Evolutionary conservation across 2,888 invertebrate species (phyloP), one percentile per base, ranked within the genome.

Genomic region (Chrysodeixis includens): DNA sequence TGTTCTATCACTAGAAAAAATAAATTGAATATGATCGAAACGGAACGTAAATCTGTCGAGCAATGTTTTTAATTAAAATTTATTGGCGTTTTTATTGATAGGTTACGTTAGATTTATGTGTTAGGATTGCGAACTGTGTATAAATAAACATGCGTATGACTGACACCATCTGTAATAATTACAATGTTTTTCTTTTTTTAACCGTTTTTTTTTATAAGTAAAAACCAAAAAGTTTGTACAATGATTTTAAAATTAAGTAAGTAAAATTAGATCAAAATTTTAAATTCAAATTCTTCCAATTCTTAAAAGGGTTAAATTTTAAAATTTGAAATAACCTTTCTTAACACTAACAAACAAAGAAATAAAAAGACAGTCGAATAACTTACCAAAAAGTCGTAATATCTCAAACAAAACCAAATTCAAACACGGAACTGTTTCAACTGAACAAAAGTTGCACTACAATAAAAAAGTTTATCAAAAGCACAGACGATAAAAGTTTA

Each of bases 321-420:
- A 4, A 26, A 2, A 26, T 26, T 6, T 26, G 6, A 26, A 26
- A 26, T 6, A 26, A 26, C 26, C n/a, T 26, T 26, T 26, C 6
- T 26, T 4, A 26, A 26, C 6, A 26, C 2, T 6, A 26, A 26
- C 26, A 26, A 26, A 26, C 26, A 26, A 26, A 26, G 26, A 26
- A 26, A 26, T 26, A 26, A n/a, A 65, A 71, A 51, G 16, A 20
- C 10, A 5, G 52, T 58, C 57, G 30, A 57, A 32, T 32, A 73
- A 82, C 82, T 82, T 58, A 82, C 82, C 82, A 63, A 56, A 46
- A 70, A 62, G 53, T 55, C 20, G 56, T 66, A 62, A 51, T 57
- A 67, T 16, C 46, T 61, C 32, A 56, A 61, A 30, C 26, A 71
- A 76, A 67, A 74, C 53, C 60, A 62, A 56, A 58, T 59, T 57